Percentiles rank a stretch among this genome's conserved stretches.
Evolutionary conservation across 1,140 invertebrate species (phyloP).

Genomic region (Anoplolepis gracilipes): DNA sequence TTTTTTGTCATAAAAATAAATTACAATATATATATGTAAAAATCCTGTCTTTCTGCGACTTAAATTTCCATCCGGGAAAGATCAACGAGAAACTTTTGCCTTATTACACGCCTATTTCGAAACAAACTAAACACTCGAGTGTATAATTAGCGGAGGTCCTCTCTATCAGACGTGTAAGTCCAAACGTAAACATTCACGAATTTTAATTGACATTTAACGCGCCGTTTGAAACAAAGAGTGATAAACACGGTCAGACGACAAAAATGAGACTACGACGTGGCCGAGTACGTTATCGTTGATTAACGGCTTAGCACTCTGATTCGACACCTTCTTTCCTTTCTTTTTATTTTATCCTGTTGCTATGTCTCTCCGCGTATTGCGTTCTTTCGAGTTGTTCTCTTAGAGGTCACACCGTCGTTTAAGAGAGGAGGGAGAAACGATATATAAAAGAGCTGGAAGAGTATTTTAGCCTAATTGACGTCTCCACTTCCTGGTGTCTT

Average conservation of each 20-base stretch:
- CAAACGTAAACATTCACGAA: neutral
- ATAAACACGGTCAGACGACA: neutral
- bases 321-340: neutral
- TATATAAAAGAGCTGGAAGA: slow-evolving; percentile 17
- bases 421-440: neutral
- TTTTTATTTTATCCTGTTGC: neutral
- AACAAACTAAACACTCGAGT: neutral
- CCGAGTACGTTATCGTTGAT: neutral
- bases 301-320: too few relatives aligned
- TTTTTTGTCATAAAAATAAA: too few relatives aligned
- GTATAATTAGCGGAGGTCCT: too few relatives aligned
- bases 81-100: neutral
- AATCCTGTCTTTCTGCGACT: too few relatives aligned
- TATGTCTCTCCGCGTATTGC: too few relatives aligned
- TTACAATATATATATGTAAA: too few relatives aligned
- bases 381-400: too few relatives aligned
- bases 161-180: too few relatives aligned
- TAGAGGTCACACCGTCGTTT: neutral
- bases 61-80: too few relatives aligned
- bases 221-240: neutral
- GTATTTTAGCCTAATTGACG: neutral
- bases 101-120: neutral
- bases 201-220: neutral
- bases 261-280: neutral
- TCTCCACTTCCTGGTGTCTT: neutral